A percentile compares a stretch with the other conserved stretches of the same genome.
phyloP scores from a whole-genome alignment of 2,113 vertebrate species.

The Petaurus breviceps region DNA sequence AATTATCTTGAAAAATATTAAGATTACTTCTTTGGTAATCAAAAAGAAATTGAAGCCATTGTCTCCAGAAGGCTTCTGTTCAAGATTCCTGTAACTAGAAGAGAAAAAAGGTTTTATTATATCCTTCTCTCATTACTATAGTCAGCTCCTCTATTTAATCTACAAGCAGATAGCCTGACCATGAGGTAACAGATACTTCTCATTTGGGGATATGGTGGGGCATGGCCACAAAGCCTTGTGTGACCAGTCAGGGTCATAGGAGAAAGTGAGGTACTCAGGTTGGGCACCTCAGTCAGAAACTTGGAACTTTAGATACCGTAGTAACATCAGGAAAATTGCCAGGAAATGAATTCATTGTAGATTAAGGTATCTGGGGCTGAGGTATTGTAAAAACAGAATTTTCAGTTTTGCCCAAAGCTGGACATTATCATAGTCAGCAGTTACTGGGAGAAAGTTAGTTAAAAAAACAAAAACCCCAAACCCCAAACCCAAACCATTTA shows the following conservation, averaged over 20 bases:
- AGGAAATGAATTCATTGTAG: background rate
- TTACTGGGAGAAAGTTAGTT: background rate
- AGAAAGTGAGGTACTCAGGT: background rate
- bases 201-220: background rate
- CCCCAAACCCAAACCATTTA: background rate
- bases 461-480: background rate
- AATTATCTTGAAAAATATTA: background rate
- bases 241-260: background rate
- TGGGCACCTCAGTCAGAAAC: background rate
- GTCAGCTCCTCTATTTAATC: background rate
- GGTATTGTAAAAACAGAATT: background rate
- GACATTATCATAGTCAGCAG: background rate
- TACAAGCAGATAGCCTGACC: background rate
- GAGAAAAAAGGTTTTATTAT: background rate
- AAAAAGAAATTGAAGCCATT: background rate
- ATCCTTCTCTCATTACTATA: background rate
- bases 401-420: background rate
- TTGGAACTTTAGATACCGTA: background rate
- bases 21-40: background rate
- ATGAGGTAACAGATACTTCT: background rate
- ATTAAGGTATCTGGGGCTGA: background rate
- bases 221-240: background rate
- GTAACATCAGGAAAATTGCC: background rate
- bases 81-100: background rate
- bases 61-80: background rate